phyloP scores from a whole-genome alignment of 2,797 vertebrate genomes.

The Chelon auratus region DNA sequence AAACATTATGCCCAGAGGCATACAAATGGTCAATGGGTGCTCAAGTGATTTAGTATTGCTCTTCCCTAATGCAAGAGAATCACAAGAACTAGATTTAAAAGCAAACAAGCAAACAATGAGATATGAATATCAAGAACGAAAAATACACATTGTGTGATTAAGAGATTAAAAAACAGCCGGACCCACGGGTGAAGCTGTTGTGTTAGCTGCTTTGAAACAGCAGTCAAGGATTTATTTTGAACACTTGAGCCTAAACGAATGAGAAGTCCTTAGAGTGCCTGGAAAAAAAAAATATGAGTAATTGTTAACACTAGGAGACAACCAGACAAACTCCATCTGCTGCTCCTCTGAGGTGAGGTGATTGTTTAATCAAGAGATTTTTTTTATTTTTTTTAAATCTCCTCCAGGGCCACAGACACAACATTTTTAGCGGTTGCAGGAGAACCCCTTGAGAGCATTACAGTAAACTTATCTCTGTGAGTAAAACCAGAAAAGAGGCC shows the following conservation, averaged over 20 bases:
- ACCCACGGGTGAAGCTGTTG: background rate
- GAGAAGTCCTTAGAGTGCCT: no score
- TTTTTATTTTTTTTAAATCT: background rate
- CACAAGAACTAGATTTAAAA: background rate
- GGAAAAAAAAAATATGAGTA: no score
- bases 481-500: no score
- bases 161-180: no score
- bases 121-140: background rate
- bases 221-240: background rate
- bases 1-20: no score
- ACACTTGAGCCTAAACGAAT: background rate
- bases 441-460: no score
- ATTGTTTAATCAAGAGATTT: no score
- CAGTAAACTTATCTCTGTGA: no score
- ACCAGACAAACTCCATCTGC: background rate
- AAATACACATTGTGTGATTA: background rate
- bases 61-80: background rate
- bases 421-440: no score
- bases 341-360: background rate
- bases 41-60: background rate
- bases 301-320: no score
- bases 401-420: background rate
- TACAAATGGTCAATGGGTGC: no score
- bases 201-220: background rate
- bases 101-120: background rate